Conservation (phyloP, 2,797 vertebrate species). For the Danio kyathit region DNA sequence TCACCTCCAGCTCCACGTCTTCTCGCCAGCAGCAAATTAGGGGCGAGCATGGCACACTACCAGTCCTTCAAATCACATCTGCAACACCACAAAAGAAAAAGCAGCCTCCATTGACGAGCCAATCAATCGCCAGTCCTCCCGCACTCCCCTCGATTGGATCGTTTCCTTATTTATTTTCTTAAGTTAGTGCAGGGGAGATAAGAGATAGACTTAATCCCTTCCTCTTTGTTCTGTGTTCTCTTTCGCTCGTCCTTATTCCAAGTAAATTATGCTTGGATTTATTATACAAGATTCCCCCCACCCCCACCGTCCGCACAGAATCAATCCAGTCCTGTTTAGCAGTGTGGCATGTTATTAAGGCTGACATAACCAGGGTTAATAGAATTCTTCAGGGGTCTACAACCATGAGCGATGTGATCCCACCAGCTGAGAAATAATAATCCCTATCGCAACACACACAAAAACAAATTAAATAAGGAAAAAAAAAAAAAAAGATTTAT, state of each 20-base stretch:
- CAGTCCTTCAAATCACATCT: constrained; percentile 66
- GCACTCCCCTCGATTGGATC: constrained; percentile 49
- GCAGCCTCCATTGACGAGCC: constrained; percentile 60
- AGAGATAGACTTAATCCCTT: constrained; percentile 55
- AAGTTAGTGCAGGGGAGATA: constrained; percentile 49
- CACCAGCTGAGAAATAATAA: constrained; percentile 72
- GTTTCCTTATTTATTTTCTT: constrained; percentile 59
- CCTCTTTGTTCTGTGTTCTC: constrained; percentile 59
- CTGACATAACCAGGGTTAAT: constrained; percentile 78
- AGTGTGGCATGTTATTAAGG: constrained; percentile 75
- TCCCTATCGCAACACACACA: constrained; percentile 64
- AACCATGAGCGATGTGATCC: constrained; percentile 68
- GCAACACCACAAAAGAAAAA: constrained; percentile 63
- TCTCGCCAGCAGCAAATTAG: constrained; percentile 67
- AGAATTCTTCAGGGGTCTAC: constrained; percentile 77
- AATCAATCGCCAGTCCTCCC: constrained; percentile 66
- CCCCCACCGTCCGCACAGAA: constrained; percentile 55
- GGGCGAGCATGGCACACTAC: constrained; percentile 63
- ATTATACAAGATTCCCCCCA: constrained; percentile 59
- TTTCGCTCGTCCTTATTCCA: constrained; percentile 62
- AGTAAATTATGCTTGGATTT: constrained; percentile 71
- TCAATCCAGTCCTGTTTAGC: constrained; percentile 70
- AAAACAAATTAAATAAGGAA: constrained; percentile 63
- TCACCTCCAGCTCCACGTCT: constrained; percentile 60
- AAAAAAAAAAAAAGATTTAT: constrained; percentile 54